Base-by-base conservation (phyloP, 2,888 invertebrate species). In the Actias luna region DNA sequence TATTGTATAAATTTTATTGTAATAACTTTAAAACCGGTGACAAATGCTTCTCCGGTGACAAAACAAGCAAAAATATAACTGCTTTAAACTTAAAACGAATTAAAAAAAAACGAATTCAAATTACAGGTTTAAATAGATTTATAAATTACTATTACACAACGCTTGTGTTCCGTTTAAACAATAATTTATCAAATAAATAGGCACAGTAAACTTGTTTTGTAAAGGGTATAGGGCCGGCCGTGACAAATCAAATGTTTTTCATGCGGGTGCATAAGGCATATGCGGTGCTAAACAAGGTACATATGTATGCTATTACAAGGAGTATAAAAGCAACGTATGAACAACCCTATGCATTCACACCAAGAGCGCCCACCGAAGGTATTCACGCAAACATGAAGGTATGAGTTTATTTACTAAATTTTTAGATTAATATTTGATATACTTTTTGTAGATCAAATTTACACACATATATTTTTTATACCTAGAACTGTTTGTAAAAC, bases 311-410 rank as follows among this genome's bases (percentile, higher is more conserved):
- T n/a, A n/a, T n/a, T n/a, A n/a, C n/a, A n/a, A n/a, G n/a, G 76
- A 74, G 83, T 89, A 89, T 89, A 90, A 83, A 90, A 89, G 84
- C 77, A 66, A 64, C 70, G 76, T 61, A 67, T 77, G 73, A 70
- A 70, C 83, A 83, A 79, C 88, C 88, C 77, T 80, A 74, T 65
- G 66, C 78, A 75, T 78, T 82, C 89, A 89, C 79, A 85, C 78
- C 80, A 73, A 75, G 81, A 74, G 78, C 77, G 75, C 71, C 79
- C 78, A 80, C 75, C 77, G 73, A 74, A 79, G 76, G 71, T 76
- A 82, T 74, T 70, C 81, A 87, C 71, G 69, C 84, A 88, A 69
- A 80, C 77, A 91, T 91, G 91, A 88, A 91, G 91, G 91, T 89
- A 88, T 64, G 75, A 63, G 61, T 36, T 16, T 39, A 61, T 29